phyloP scores from a whole-genome alignment of 1,140 invertebrate genomes.

The Drosophila aff. region DNA sequence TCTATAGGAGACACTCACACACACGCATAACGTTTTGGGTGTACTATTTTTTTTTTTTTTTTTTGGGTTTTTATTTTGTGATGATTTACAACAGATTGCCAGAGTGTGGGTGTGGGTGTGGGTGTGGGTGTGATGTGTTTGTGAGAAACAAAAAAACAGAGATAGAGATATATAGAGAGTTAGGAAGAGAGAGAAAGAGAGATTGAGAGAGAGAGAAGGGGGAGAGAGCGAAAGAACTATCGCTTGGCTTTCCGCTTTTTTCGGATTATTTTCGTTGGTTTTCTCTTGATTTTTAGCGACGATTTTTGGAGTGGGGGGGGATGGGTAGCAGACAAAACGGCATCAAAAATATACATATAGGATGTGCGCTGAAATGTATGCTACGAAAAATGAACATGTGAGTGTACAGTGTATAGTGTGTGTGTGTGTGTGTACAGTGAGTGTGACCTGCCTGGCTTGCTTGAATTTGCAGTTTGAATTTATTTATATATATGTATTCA shows the following conservation, averaged over 20 bases:
- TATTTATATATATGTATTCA: slow-evolving; percentile 8
- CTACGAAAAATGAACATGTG: slow-evolving; percentile 42
- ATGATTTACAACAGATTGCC: slow-evolving; percentile 70
- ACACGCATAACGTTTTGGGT: slow-evolving; percentile 48
- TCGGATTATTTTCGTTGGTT: slow-evolving; percentile 15
- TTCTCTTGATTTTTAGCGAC: slow-evolving; percentile 13
- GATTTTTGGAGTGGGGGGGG: slow-evolving; percentile 19
- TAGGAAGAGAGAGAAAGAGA: background rate
- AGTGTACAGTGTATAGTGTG: background rate
- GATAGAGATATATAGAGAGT: slow-evolving; percentile 4
- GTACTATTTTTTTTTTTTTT: slow-evolving; percentile 3
- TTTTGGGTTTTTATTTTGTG: slow-evolving; percentile 32
- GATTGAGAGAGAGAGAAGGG: background rate
- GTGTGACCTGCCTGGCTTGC: slow-evolving; percentile 5
- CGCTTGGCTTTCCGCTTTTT: slow-evolving; percentile 36
- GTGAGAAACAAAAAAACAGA: slow-evolving; percentile 23
- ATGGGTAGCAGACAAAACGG: slow-evolving; percentile 41
- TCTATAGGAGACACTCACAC: slow-evolving; percentile 25
- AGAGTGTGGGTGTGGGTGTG: slow-evolving; percentile 35
- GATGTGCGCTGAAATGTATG: slow-evolving; percentile 45
- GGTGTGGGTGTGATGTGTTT: slow-evolving; percentile 27
- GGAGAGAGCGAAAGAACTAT: slow-evolving; percentile 9
- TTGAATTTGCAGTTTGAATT: slow-evolving; percentile 27
- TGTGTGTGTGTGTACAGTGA: slow-evolving; percentile 14
- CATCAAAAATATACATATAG: slow-evolving; percentile 43